Conservation (phyloP, 2,888 invertebrate species). For the Eristalis pertinax region DNA sequence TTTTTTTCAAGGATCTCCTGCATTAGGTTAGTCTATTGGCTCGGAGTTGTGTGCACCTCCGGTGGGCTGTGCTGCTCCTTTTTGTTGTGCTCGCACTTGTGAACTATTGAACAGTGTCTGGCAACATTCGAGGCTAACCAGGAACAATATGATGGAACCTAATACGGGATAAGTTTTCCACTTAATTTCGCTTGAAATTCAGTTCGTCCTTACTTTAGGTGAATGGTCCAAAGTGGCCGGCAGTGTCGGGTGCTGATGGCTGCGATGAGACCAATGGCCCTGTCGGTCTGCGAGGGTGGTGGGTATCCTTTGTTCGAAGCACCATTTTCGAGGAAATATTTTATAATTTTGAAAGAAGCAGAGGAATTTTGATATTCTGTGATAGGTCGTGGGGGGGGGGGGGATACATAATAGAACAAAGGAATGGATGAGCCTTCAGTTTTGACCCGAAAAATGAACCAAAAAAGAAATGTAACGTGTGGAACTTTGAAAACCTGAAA, state of each 20-base stretch:
- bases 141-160: slow-evolving; percentile 58
- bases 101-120: slow-evolving; percentile 64
- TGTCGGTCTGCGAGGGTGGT: neutral
- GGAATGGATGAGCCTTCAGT: slow-evolving; percentile 29
- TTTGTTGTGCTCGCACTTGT: slow-evolving; percentile 1
- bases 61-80: neutral
- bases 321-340: slow-evolving; percentile 48
- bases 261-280: no score
- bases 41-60: slow-evolving; percentile 34
- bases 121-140: slow-evolving; percentile 54
- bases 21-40: slow-evolving; percentile 30
- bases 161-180: slow-evolving; percentile 70
- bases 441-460: slow-evolving; percentile 2
- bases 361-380: neutral
- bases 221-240: neutral
- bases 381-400: neutral
- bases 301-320: slow-evolving; percentile 38
- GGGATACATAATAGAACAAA: slow-evolving; percentile 28
- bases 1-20: slow-evolving; percentile 47
- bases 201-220: slow-evolving; percentile 48
- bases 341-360: slow-evolving; percentile 49
- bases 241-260: no score
- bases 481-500: slow-evolving; percentile 15
- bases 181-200: slow-evolving; percentile 68
- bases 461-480: neutral